Percentiles rank a stretch among this genome's conserved stretches.
Evolutionary conservation across 2,797 vertebrate genomes (phyloP).

Genomic region (Varecia variegata): DNA sequence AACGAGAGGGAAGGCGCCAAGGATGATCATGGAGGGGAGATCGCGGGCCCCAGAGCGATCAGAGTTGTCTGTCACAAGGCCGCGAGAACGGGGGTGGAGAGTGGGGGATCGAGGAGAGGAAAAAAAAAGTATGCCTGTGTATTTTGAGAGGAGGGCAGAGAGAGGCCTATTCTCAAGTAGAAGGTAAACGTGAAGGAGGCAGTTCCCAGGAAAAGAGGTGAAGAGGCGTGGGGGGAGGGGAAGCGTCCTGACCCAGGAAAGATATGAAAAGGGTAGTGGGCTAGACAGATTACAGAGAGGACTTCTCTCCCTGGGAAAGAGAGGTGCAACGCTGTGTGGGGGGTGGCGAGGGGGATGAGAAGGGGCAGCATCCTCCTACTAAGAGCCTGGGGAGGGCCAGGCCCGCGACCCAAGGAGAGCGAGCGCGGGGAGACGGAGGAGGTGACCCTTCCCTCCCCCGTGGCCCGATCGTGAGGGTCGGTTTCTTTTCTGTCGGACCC

Average conservation of each 20-base stretch:
- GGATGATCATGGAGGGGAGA: not conserved
- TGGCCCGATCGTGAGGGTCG: slow-evolving; percentile 56
- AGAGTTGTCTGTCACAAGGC: slow-evolving; percentile 62
- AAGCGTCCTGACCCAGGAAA: slow-evolving; percentile 62
- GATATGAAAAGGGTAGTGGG: slow-evolving; percentile 31
- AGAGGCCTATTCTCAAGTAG: slow-evolving; percentile 38
- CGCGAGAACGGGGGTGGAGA: not conserved
- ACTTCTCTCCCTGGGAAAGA: not conserved
- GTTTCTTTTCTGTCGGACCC: slow-evolving; percentile 61
- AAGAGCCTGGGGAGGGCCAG: not conserved
- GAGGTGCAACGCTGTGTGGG: not conserved
- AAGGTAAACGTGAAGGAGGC: slow-evolving; percentile 61
- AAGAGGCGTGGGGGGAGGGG: slow-evolving; percentile 69
- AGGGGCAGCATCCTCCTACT: slow-evolving; percentile 58
- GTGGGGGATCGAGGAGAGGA: not conserved
- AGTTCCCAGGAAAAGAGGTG: slow-evolving; percentile 49
- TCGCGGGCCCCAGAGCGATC: not conserved
- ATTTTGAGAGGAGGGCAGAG: not conserved
- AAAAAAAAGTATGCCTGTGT: slow-evolving; percentile 43
- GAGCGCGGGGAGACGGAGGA: slow-evolving; percentile 37
- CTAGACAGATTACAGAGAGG: not conserved
- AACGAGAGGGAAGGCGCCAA: slow-evolving; percentile 19
- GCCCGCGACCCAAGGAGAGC: slow-evolving; percentile 17
- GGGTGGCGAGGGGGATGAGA: not conserved
- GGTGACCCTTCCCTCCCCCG: slow-evolving; percentile 60